Base-by-base conservation (phyloP, 2,113 vertebrate genomes). In the Cheirogaleus medius region DNA sequence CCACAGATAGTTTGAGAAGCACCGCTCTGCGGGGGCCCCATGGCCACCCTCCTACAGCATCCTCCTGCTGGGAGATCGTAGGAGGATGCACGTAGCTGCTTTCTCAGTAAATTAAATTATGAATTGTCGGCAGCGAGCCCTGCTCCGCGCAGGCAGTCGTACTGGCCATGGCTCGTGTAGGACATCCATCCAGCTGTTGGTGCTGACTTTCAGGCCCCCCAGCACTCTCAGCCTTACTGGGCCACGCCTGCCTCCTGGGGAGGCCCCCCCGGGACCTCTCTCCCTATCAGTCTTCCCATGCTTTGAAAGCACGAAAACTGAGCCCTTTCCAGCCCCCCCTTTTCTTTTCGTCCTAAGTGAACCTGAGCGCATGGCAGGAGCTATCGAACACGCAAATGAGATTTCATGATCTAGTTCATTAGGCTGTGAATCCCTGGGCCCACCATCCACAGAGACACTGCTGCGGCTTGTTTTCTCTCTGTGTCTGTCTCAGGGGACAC, bases 321-420 rank as follows among this genome's bases (percentile, higher is more conserved):
- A 93, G 66, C n/a, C 39, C 34, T 81, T 93, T 90, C 68, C 27
- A 69, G 71, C 29, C n/a, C 17, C 49, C 56, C 17, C 54, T 73
- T 95, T 96, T 87, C 88, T 97, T 98, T 93, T 82, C 6, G 11
- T 87, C 78, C 78, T 74, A 87, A 94, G 94, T 92, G 92, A 95
- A 94, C 71, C 94, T 86, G 71, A 94, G 82, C 8, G 5, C 76
- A 52, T 78, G 34, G n/a, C 73, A 94, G 94, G 93, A 94, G 92
- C 88, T 97, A 82, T 95, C 13, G 82, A 95, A 97, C 88, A 98
- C 54, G 77, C 94, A 95, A 92, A 96, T 93, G 91, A 92, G 91
- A 90, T 95, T 97, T 88, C 95, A 94, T 95, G 91, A 94, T 96
- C 93, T 95, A 93, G 95, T 97, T 95, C 97, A 97, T 97, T 94